phyloP scores from a whole-genome alignment of 2,888 invertebrate species.

The Linyphia triangularis region DNA sequence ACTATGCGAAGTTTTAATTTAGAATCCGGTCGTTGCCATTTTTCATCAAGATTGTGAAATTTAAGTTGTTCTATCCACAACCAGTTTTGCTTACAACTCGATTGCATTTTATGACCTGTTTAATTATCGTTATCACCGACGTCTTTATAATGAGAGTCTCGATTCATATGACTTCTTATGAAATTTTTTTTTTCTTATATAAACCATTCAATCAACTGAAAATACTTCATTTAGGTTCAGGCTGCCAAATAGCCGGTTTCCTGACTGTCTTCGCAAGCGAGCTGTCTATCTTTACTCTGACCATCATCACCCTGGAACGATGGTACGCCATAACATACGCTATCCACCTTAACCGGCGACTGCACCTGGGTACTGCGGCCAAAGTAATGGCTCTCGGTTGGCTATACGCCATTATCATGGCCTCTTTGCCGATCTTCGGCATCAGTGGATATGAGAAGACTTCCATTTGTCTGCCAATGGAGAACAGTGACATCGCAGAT shows the following conservation, averaged over 20 bases:
- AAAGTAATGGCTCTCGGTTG: conserved; percentile 89
- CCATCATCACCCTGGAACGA: conserved; percentile 91
- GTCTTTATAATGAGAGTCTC: too few relatives aligned
- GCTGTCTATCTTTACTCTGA: conserved; percentile 91
- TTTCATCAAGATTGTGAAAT: too few relatives aligned
- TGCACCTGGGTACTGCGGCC: conserved; percentile 86
- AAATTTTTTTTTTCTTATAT: background rate
- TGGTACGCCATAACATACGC: conserved; percentile 88
- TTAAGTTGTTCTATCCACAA: too few relatives aligned
- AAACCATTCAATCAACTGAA: too few relatives aligned
- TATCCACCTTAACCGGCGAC: conserved; percentile 89
- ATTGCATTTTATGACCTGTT: too few relatives aligned
- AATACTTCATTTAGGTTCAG: conserved; percentile 80
- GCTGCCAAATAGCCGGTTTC: conserved; percentile 92
- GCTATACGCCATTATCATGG: conserved; percentile 88
- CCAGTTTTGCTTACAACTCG: too few relatives aligned
- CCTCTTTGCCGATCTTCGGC: conserved; percentile 86
- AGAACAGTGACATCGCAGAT: conserved; percentile 86
- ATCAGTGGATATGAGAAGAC: conserved; percentile 93
- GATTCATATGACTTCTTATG: too few relatives aligned
- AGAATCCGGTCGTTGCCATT: too few relatives aligned
- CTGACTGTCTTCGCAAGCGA: conserved; percentile 92
- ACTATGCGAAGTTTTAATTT: too few relatives aligned
- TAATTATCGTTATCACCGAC: too few relatives aligned
- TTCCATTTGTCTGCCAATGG: conserved; percentile 93